Conservation (phyloP, 2,888 invertebrate species). For the Callosobruchus maculatus region DNA sequence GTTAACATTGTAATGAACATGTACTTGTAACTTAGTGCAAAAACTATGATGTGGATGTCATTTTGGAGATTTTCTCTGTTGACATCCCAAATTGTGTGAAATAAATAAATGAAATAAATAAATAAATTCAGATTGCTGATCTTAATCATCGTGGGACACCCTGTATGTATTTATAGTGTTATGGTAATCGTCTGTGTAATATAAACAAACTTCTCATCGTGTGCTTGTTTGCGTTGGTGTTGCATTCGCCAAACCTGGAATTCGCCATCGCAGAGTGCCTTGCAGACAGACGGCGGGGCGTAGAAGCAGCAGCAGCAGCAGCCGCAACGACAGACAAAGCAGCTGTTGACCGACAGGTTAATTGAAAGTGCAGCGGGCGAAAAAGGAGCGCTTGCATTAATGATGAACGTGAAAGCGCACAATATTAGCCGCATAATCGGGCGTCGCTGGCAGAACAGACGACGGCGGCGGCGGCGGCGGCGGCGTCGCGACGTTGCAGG, state of each 20-base stretch:
- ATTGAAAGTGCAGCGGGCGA: constrained; percentile 21
- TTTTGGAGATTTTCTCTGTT: too few species aligned
- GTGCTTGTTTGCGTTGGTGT: neutral
- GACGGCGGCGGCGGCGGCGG: too few species aligned
- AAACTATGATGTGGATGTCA: too few species aligned
- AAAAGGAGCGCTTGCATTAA: constrained; percentile 27
- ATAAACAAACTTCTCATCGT: too few species aligned
- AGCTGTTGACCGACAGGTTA: constrained; percentile 21
- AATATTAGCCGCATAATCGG: constrained; percentile 20
- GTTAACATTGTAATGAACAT: too few species aligned
- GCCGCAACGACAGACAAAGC: constrained; percentile 8
- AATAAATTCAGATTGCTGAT: too few species aligned
- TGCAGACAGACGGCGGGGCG: neutral
- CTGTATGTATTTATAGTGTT: too few species aligned
- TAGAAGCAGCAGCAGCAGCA: neutral
- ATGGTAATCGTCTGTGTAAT: too few species aligned
- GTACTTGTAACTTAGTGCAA: too few species aligned
- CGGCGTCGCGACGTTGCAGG: neutral
- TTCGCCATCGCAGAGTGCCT: neutral
- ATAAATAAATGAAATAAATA: too few species aligned
- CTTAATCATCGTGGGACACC: too few species aligned
- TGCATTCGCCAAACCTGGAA: neutral
- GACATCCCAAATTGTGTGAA: too few species aligned
- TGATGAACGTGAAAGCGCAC: constrained; percentile 24
- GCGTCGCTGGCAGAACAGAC: neutral